Conservation (phyloP, 2,113 vertebrate genomes). For the Daubentonia madagascariensis region DNA sequence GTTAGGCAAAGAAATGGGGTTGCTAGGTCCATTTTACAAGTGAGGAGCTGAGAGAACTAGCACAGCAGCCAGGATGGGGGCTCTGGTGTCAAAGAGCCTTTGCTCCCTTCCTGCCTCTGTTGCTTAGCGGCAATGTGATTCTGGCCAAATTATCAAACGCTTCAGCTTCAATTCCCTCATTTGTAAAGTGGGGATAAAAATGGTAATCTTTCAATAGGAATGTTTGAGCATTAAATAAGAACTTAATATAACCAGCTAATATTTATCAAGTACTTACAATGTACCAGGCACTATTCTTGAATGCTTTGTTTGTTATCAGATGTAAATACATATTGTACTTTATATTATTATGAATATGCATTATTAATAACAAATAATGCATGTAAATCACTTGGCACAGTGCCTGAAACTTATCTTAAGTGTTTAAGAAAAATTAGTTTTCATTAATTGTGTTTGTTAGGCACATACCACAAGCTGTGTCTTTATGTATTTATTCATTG, state of each 20-base stretch:
- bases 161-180: neutral
- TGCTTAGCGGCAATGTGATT: neutral
- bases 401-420: neutral
- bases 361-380: neutral
- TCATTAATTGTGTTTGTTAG: neutral
- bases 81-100: fast-evolving
- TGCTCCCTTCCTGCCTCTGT: neutral
- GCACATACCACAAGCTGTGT: neutral
- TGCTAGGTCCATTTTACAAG: neutral
- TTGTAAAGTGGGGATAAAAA: neutral
- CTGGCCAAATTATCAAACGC: neutral
- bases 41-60: neutral
- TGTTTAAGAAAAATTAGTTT: neutral
- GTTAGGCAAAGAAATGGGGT: neutral
- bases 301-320: neutral
- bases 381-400: neutral
- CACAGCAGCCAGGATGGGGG: fast-evolving
- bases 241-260: too few relatives aligned
- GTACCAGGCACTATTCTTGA: too few relatives aligned
- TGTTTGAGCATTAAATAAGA: neutral
- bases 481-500: too few relatives aligned
- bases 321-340: neutral
- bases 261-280: fast-evolving
- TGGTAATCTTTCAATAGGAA: neutral
- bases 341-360: neutral